A percentile compares a stretch with the other conserved stretches of the same genome.
Evolutionary conservation across 1,140 invertebrate species (phyloP).

Genomic region (Drosophila subobscura): DNA sequence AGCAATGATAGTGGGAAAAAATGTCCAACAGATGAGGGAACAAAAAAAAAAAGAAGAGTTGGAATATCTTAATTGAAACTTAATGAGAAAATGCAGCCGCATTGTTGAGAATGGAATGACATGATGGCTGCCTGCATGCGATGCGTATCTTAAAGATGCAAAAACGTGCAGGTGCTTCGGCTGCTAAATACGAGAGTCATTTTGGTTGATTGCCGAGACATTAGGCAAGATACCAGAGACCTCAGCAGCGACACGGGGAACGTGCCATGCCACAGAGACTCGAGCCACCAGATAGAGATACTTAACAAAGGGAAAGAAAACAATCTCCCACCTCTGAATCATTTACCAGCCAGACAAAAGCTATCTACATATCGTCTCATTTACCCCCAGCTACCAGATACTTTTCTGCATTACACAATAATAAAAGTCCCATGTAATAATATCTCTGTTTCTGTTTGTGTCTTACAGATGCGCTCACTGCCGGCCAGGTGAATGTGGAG

Average conservation of each 20-base stretch:
- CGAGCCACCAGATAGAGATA: slow-evolving; percentile 31
- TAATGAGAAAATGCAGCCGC: slow-evolving; percentile 67
- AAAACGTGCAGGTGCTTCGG: slow-evolving; percentile 47
- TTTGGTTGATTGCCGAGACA: slow-evolving; percentile 48
- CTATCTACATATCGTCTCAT: neutral
- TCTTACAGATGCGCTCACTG: slow-evolving; percentile 72
- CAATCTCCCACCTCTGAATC: too few species aligned
- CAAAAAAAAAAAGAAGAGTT: slow-evolving; percentile 20
- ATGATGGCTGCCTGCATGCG: slow-evolving; percentile 13
- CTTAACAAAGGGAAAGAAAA: neutral
- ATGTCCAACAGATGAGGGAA: slow-evolving; percentile 35
- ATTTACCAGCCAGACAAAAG: too few species aligned
- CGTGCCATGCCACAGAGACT: slow-evolving; percentile 27
- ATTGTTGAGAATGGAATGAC: slow-evolving; percentile 30
- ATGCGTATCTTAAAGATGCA: slow-evolving; percentile 65
- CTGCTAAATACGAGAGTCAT: slow-evolving; percentile 45
- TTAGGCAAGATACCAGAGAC: slow-evolving; percentile 20
- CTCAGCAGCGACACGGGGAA: slow-evolving; percentile 21
- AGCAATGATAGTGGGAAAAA: slow-evolving; percentile 26
- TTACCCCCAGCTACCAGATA: slow-evolving; percentile 47
- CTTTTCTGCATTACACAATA: slow-evolving; percentile 41
- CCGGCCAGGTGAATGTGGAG: slow-evolving; percentile 75
- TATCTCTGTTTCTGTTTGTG: slow-evolving; percentile 6
- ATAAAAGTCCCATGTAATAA: slow-evolving; percentile 17
- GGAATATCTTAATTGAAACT: slow-evolving; percentile 70